phyloP scores from a whole-genome alignment of 2,888 invertebrate species.

The Timema podura region DNA sequence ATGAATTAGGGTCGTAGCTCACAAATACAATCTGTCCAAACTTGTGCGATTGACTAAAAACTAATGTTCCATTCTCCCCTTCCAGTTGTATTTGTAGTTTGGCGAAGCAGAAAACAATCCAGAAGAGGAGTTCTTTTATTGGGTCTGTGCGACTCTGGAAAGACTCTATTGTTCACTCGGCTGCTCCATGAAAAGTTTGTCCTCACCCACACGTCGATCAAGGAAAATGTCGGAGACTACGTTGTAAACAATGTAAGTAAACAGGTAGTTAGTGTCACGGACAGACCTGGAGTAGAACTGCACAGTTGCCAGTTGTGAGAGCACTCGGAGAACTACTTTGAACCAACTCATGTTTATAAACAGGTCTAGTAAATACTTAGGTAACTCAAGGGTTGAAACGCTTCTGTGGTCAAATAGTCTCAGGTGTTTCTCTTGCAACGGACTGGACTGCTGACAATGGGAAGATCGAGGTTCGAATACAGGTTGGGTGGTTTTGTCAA shows the following conservation, averaged over 20 bases:
- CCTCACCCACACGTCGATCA: conserved; percentile 83
- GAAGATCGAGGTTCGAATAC: no score
- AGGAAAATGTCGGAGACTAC: conserved; percentile 74
- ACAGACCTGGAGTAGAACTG: conserved; percentile 91
- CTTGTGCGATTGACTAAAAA: no score
- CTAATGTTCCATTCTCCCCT: no score
- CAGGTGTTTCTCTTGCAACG: no score
- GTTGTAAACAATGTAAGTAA: conserved; percentile 61
- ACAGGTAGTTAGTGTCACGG: conserved; percentile 65
- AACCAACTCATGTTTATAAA: no score
- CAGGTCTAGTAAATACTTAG: no score
- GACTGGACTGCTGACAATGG: no score
- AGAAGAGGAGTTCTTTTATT: conserved; percentile 69
- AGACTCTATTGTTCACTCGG: conserved; percentile 80
- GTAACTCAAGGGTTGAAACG: no score
- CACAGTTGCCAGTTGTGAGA: conserved; percentile 81
- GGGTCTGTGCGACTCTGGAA: conserved; percentile 86
- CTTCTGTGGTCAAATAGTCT: no score
- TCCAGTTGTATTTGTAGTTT: conserved; percentile 56
- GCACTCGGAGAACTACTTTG: conserved; percentile 77
- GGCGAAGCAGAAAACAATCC: conserved; percentile 54
- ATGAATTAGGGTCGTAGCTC: no score
- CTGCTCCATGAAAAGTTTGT: conserved; percentile 66
- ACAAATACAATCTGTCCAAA: no score
- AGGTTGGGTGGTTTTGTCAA: no score